Conservation (phyloP, 2,888 invertebrate genomes). For the Autographa gamma region DNA sequence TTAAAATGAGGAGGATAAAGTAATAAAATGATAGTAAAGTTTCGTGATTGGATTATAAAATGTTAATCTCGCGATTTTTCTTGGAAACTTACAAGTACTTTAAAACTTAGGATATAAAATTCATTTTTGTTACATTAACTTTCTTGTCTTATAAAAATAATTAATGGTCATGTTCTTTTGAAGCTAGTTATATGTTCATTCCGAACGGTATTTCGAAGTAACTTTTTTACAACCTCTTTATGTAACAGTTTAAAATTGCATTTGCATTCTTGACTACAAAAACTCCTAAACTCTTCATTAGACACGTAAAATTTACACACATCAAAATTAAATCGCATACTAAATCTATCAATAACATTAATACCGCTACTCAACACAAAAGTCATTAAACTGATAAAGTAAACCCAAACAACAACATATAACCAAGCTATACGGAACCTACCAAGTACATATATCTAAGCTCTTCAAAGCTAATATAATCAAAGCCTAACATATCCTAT, state of each 20-base stretch:
- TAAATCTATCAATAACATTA: too few relatives aligned
- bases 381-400: too few relatives aligned
- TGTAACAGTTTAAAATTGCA: too few relatives aligned
- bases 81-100: slow-evolving; percentile 34
- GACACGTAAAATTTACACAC: too few relatives aligned
- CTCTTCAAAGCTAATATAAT: too few relatives aligned
- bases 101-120: slow-evolving; percentile 23
- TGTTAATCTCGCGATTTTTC: slow-evolving; percentile 42
- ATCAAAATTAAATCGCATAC: too few relatives aligned
- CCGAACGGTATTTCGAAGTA: too few relatives aligned
- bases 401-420: too few relatives aligned
- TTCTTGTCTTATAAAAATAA: slow-evolving; percentile 1
- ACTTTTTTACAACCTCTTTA: too few relatives aligned
- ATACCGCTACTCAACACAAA: too few relatives aligned
- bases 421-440: too few relatives aligned
- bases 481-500: too few relatives aligned
- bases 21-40: slow-evolving; percentile 62
- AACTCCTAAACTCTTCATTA: neutral
- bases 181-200: neutral
- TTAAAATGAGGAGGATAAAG: slow-evolving; percentile 60
- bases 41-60: slow-evolving; percentile 59
- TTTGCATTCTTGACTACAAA: neutral
- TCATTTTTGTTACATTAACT: slow-evolving; percentile 16
- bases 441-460: neutral
- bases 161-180: neutral